Evolutionary conservation across 2,113 vertebrate genomes (phyloP), one percentile per base, ranked within the genome.

Genomic region (Spea multiplicata): DNA sequence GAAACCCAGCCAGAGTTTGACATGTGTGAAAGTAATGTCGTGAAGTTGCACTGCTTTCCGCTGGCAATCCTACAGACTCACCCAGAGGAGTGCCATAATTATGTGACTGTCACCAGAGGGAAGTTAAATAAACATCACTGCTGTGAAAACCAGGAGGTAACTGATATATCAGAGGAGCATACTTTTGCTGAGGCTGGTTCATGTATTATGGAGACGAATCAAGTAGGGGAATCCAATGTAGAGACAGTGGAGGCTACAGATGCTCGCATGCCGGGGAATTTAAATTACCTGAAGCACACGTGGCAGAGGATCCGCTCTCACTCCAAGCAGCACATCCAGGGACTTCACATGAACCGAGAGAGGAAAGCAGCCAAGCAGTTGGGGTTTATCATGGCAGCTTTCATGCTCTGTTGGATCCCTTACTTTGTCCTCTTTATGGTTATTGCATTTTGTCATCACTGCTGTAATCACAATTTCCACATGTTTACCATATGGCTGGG

Each of bases 401-500:
- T 98, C 82, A 91, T 99, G 83, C 61, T 96, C 73, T 99, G 97
- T 82, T 99, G 97, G 97, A 96, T 96, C 70, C 97, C 97, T 0
- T 99, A 99, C 86, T 98, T 98, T 65, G 92, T 98, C 46, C 87
- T 90, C 10, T 99, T 97, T 81, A 95, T 96, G 94, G 93, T 98
- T 71, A 90, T 93, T 82, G 96, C 95, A 0, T 95, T 95, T 86
- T 96, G 93, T 50, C 84, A 84, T 75, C 84, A 82, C 45, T 94
- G 91, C 2, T 84, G 92, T 3, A 90, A 87, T 30, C 91, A 95
- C 49, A 80, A 87, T 0, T 85, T 95, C 10, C 95, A 95, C 82
- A 99, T 93, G 94, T 91, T 94, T 85, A 97, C 97, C 9, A 95
- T 97, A 81, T 99, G 97, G 97, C 89, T 99, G 0, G 97, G 97